These are phyloP conservation scores for Cephus sareptanus DNA, from an alignment of 2,888 invertebrate species.

Conservation along the genomic window DNA sequence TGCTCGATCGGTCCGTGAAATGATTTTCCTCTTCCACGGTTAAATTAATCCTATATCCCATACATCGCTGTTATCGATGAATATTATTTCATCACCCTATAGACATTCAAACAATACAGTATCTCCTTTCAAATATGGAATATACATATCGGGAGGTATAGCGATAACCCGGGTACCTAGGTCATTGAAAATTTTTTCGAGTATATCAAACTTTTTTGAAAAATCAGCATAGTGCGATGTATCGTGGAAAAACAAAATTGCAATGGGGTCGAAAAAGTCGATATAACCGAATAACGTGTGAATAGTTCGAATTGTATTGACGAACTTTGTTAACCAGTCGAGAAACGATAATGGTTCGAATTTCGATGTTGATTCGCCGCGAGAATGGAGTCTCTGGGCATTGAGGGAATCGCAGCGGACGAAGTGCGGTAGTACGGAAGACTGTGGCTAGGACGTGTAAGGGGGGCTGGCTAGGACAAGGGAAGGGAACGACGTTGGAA, in stretches of 20 bases:
- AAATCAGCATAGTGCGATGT: background rate
- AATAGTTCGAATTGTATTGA: background rate
- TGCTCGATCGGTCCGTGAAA: background rate
- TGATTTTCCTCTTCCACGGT: background rate
- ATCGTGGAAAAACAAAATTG: background rate
- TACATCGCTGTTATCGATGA: background rate
- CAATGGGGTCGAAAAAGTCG: background rate
- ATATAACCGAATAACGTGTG: background rate
- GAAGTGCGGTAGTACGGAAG: background rate
- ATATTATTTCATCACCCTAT: background rate
- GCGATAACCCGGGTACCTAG: too few relatives aligned
- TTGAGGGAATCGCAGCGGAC: background rate
- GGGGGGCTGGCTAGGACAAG: slow-evolving; percentile 13
- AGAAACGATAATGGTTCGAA: background rate
- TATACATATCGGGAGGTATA: background rate
- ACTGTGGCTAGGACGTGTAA: slow-evolving; percentile 4
- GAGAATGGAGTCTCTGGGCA: background rate
- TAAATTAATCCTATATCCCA: background rate
- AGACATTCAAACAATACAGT: background rate
- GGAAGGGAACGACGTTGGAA: slow-evolving; percentile 13
- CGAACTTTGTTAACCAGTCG: background rate
- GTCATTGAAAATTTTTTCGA: background rate
- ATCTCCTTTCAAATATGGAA: background rate
- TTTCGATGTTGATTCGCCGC: background rate
- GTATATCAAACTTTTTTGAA: background rate